Evolutionary conservation across 2,797 vertebrate species (phyloP).

Genomic region (Chelidonichthys spinosus): DNA sequence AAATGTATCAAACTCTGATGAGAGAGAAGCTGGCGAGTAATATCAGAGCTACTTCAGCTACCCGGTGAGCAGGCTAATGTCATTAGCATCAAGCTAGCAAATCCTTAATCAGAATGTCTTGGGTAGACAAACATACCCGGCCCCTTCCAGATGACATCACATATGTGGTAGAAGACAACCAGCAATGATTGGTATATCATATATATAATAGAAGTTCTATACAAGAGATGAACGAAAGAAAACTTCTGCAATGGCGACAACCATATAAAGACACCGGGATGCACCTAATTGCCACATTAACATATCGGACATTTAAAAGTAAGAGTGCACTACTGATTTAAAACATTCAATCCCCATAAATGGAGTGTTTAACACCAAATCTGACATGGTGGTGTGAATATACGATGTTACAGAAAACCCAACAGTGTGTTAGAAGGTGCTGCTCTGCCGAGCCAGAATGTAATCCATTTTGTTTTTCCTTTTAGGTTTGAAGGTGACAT

Average conservation of each 20-base stretch:
- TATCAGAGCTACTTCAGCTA: too few relatives aligned
- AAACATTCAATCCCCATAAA: neutral
- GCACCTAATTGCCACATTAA: neutral
- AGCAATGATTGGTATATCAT: too few relatives aligned
- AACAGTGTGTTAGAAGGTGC: conserved; percentile 57
- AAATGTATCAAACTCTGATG: neutral
- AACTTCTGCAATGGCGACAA: neutral
- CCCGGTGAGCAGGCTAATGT: too few relatives aligned
- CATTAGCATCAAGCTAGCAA: too few relatives aligned
- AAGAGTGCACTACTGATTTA: neutral
- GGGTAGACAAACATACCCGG: too few relatives aligned
- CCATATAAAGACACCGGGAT: neutral
- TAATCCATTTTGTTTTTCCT: conserved; percentile 75
- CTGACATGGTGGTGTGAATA: too few relatives aligned
- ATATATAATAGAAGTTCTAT: too few relatives aligned
- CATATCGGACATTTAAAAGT: neutral
- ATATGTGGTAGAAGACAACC: too few relatives aligned
- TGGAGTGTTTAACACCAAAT: conserved; percentile 4
- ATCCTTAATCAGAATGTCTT: too few relatives aligned
- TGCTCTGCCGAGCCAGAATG: conserved; percentile 77
- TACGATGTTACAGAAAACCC: conserved; percentile 5
- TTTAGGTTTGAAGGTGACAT: conserved; percentile 67
- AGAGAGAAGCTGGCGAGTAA: too few relatives aligned
- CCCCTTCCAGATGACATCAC: too few relatives aligned
- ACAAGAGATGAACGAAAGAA: neutral